Base-by-base conservation (phyloP, 2,113 vertebrate genomes). In the Chloropsis hardwickii region DNA sequence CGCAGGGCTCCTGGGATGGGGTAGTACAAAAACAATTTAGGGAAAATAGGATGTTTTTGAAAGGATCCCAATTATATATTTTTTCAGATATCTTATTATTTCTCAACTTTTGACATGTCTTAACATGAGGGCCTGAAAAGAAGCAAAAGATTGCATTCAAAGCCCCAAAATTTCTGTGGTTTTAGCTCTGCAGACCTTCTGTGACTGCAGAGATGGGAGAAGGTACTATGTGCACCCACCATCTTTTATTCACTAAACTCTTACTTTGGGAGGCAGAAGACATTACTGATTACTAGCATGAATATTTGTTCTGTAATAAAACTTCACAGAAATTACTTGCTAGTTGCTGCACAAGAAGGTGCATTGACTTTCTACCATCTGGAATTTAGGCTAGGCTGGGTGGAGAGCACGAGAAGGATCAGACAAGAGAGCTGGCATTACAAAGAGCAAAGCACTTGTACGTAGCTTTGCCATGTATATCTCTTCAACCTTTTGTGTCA, bases 171-270 rank as follows among this genome's bases (percentile, higher is more conserved):
- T 60, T 40, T 85, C 22, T 50, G 29, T 51, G 18, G 11, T 65
- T 91, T 78, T 79, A 81, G 22, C 11, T 22, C 42, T 51, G 20
- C 25, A 65, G 50, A 69, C 1, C 5, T 45, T 61, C 31, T 69
- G 14, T 50, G 56, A 76, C 31, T 54, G 54, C 11, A 0, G 1
- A 90, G n/a, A 64, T 56, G 4, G 23, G 9, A 61, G 40, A 57
- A 80, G 18, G 9, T 7, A 71, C 10, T 0, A 1, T 35, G 29
- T 45, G 8, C 5, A 3, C 11, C 48, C 18, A 50, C 14, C 4
- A 11, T 48, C 28, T 58, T 73, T 54, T 39, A 20, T 11, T 50
- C 18, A 40, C 23, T 29, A 45, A 57, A 21, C 5, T 40, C 50
- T 74, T 87, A 14, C 27, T 67, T 45, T 48, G 35, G 25, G 27